These are phyloP conservation scores for Didymodactylos carnosus DNA, from an alignment of 2,888 invertebrate genomes.

Conservation along the genomic window DNA sequence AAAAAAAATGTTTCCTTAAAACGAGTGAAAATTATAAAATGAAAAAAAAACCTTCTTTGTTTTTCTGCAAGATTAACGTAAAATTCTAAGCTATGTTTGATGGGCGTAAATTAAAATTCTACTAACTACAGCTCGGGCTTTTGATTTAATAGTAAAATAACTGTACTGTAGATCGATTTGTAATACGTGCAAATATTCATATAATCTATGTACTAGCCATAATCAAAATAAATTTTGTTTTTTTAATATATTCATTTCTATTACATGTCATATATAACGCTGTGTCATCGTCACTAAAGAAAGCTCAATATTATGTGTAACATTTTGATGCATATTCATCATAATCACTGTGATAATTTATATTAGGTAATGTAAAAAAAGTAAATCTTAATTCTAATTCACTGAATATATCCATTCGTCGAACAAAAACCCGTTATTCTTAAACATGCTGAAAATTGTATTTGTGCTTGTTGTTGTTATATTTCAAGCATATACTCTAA, in stretches of 20 bases:
- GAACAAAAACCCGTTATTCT: conserved; percentile 43
- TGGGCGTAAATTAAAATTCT: too few species aligned
- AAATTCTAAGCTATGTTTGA: too few species aligned
- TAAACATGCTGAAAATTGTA: conserved; percentile 71
- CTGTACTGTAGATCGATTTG: background rate
- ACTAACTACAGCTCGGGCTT: too few species aligned
- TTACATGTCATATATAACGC: background rate
- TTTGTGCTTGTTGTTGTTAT: conserved; percentile 59
- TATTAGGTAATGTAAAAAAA: conserved; percentile 54
- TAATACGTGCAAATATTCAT: background rate
- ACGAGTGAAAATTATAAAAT: too few species aligned
- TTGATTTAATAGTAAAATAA: too few species aligned
- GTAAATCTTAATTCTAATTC: conserved; percentile 67
- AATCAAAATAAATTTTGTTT: background rate
- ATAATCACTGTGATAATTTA: too few species aligned
- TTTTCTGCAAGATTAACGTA: too few species aligned
- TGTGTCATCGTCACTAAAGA: conserved; percentile 62
- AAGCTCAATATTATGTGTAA: conserved; percentile 78
- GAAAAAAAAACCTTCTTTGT: too few species aligned
- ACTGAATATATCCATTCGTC: conserved; percentile 58
- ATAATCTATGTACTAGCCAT: background rate
- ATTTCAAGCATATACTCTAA: conserved; percentile 60
- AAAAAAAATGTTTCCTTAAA: too few species aligned
- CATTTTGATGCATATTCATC: conserved; percentile 62
- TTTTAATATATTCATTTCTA: background rate